Conservation (phyloP, 2,113 vertebrate genomes). For the Hirundichthys speculiger region DNA sequence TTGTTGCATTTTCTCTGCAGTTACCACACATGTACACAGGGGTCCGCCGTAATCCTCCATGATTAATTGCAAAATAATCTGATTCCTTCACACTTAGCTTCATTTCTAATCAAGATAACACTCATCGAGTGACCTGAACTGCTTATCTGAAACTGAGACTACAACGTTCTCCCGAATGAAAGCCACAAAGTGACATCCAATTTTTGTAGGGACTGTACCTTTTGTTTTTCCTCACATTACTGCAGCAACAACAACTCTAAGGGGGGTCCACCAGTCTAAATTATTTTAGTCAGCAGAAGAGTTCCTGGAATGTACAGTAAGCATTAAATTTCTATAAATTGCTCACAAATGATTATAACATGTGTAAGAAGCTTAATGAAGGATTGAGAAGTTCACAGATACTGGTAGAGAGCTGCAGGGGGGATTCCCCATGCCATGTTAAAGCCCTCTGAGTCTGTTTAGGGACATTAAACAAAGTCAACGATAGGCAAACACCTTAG, state of each 20-base stretch:
- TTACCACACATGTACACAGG: not conserved
- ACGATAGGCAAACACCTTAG: slow-evolving; percentile 14
- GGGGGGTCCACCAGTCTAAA: slow-evolving; percentile 51
- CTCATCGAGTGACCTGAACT: slow-evolving; percentile 3
- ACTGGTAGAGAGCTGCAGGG: slow-evolving; percentile 27
- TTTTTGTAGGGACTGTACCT: slow-evolving; percentile 51
- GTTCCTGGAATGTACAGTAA: slow-evolving; percentile 57
- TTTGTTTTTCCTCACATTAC: slow-evolving; percentile 18
- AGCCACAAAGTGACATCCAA: slow-evolving; percentile 25
- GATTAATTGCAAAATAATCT: not conserved
- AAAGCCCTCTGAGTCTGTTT: slow-evolving; percentile 15
- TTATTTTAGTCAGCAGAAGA: slow-evolving; percentile 62
- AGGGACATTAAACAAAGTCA: slow-evolving; percentile 25
- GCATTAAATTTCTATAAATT: slow-evolving; percentile 51
- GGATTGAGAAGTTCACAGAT: slow-evolving; percentile 33
- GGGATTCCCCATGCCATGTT: slow-evolving; percentile 37
- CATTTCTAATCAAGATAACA: slow-evolving; percentile 26
- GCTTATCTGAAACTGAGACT: slow-evolving; percentile 41
- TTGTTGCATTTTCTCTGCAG: no score
- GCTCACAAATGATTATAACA: slow-evolving; percentile 44
- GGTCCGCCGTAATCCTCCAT: not conserved
- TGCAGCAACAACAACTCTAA: slow-evolving; percentile 27
- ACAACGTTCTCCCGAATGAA: slow-evolving; percentile 44
- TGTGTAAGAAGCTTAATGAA: slow-evolving; percentile 20
- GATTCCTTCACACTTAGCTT: slow-evolving; percentile 5